These are phyloP conservation scores for Phaethon lepturus DNA, from an alignment of 2,113 vertebrate genomes.

Conservation along the genomic window DNA sequence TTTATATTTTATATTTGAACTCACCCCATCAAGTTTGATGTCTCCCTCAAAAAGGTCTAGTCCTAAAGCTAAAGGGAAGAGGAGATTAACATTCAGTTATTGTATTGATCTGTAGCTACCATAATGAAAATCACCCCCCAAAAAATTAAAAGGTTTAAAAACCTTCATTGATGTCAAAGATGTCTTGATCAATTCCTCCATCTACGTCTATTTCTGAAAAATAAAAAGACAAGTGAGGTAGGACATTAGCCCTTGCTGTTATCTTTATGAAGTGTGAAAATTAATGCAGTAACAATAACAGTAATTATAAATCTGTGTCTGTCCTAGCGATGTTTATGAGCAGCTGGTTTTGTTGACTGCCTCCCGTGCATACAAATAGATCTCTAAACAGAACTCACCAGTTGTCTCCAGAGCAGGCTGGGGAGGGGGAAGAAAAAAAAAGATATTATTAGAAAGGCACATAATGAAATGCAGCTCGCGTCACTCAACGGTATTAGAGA, in stretches of 20 bases:
- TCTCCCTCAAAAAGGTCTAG: slow-evolving; percentile 89
- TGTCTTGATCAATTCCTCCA: slow-evolving; percentile 83
- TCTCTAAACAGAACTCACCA: slow-evolving; percentile 76
- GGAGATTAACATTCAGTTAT: neutral
- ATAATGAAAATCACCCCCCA: neutral
- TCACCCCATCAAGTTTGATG: slow-evolving; percentile 82
- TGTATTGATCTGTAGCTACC: neutral
- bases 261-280: slow-evolving; percentile 65
- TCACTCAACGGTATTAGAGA: slow-evolving; percentile 2
- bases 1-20: slow-evolving; percentile 42
- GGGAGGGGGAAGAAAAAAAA: slow-evolving; percentile 45
- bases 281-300: slow-evolving; percentile 56
- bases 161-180: slow-evolving; percentile 96
- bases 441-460: slow-evolving; percentile 56
- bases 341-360: slow-evolving; percentile 52
- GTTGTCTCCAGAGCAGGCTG: slow-evolving; percentile 71
- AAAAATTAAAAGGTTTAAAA: slow-evolving; percentile 1
- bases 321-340: slow-evolving; percentile 8
- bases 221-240: slow-evolving; percentile 46
- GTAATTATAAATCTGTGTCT: slow-evolving; percentile 65
- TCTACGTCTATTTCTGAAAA: slow-evolving; percentile 86
- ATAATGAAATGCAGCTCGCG: neutral
- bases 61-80: slow-evolving; percentile 78
- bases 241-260: slow-evolving; percentile 42
- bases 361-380: slow-evolving; percentile 43